Evolutionary conservation across 1,140 invertebrate genomes (phyloP).

Genomic region (Drosophila punjabiensis): DNA sequence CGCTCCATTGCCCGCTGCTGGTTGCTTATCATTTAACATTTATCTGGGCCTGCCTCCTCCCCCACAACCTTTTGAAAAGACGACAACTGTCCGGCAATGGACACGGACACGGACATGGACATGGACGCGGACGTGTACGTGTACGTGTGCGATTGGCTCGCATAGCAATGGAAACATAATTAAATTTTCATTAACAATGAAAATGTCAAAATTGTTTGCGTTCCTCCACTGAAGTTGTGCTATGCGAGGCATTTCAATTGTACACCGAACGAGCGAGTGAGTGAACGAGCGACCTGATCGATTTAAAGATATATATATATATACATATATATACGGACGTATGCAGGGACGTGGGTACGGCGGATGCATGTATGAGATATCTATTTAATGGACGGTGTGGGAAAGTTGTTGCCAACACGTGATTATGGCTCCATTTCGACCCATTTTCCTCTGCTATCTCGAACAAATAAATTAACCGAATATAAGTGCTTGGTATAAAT

Average conservation of each 20-base stretch:
- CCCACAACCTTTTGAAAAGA: background rate
- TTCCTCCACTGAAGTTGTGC: constrained; percentile 27
- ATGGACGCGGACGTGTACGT: constrained; percentile 13
- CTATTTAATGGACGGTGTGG: constrained; percentile 47
- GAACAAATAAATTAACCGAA: constrained; percentile 42
- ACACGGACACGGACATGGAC: constrained; percentile 7
- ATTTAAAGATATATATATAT: constrained; percentile 42
- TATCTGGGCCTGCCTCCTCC: constrained; percentile 25
- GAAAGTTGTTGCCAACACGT: constrained; percentile 36
- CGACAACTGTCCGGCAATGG: constrained; percentile 19
- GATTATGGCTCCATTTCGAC: constrained; percentile 36
- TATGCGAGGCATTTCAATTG: constrained; percentile 57
- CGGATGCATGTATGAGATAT: constrained; percentile 38
- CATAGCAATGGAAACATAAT: constrained; percentile 71
- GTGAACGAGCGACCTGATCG: constrained; percentile 41
- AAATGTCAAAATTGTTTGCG: constrained; percentile 72
- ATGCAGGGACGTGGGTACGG: constrained; percentile 10
- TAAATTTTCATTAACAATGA: constrained; percentile 82
- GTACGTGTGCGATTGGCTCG: constrained; percentile 18
- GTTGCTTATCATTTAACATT: constrained; percentile 45
- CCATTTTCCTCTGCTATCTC: constrained; percentile 35
- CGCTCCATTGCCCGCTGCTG: constrained; percentile 25
- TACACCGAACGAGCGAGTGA: constrained; percentile 9
- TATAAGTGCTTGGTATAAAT: constrained; percentile 30
- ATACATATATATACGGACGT: background rate